Percentiles rank a stretch among this genome's conserved stretches.
Conservation (phyloP, 2,888 invertebrate genomes). For the Biston betularia region DNA sequence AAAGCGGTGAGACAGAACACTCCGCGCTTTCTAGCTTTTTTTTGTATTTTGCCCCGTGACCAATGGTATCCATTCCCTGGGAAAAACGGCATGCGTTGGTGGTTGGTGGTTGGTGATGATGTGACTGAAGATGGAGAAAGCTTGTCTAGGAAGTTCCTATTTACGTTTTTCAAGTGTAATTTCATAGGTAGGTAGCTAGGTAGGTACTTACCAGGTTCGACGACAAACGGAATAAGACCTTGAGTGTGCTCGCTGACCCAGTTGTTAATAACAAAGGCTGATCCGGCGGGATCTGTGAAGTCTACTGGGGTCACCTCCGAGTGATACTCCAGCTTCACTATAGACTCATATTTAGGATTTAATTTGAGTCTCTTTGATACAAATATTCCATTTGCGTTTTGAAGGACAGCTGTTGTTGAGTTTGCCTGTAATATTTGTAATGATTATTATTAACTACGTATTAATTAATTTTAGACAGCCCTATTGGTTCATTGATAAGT, state of each 20-base stretch:
- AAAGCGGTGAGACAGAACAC: too few relatives aligned
- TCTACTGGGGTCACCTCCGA: conserved; percentile 80
- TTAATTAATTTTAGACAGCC: neutral
- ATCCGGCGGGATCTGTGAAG: conserved; percentile 73
- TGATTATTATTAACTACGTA: neutral
- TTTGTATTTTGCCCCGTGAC: too few relatives aligned
- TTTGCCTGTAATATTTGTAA: conserved; percentile 59
- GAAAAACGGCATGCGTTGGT: too few relatives aligned
- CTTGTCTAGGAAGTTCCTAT: too few relatives aligned
- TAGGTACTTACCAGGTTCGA: conserved; percentile 78
- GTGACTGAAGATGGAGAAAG: too few relatives aligned
- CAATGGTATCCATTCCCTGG: too few relatives aligned
- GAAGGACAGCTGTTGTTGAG: conserved; percentile 60
- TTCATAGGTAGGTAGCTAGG: neutral
- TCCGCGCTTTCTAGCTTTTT: too few relatives aligned
- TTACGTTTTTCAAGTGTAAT: too few relatives aligned
- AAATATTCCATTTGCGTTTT: conserved; percentile 82
- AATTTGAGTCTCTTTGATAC: conserved; percentile 71
- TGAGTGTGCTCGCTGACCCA: conserved; percentile 87
- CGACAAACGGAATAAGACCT: conserved; percentile 83
- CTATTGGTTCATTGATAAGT: too few relatives aligned
- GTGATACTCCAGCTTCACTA: conserved; percentile 77
- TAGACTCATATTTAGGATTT: conserved; percentile 72
- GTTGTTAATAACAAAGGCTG: conserved; percentile 83
- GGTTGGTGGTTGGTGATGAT: too few relatives aligned